Conservation (phyloP, 1,140 invertebrate genomes). For the Temnothorax nylanderi region DNA sequence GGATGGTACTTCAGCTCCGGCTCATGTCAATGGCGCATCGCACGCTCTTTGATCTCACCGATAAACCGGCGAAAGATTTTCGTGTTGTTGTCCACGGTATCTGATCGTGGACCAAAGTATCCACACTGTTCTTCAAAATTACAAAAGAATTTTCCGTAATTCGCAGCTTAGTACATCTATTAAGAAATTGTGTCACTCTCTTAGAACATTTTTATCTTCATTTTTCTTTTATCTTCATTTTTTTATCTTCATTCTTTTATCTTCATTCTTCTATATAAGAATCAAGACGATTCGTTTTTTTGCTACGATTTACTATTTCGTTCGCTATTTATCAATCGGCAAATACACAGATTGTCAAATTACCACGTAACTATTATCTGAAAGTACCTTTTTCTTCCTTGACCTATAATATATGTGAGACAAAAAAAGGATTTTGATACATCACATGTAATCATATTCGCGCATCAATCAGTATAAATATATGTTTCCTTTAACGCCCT, state of each 20-base stretch:
- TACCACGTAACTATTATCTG: neutral
- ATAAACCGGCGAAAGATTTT: slow-evolving; percentile 60
- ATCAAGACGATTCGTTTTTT: neutral
- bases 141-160: neutral
- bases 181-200: neutral
- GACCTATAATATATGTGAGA: neutral
- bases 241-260: too few species aligned
- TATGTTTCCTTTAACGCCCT: neutral
- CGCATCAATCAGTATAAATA: neutral
- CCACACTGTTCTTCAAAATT: neutral
- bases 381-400: neutral
- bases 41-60: slow-evolving; percentile 67
- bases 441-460: neutral
- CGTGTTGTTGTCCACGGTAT: neutral
- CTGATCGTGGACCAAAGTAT: slow-evolving; percentile 28
- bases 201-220: neutral
- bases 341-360: neutral
- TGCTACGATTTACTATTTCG: neutral
- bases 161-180: neutral
- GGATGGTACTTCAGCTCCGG: slow-evolving; percentile 57
- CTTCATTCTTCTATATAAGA: neutral
- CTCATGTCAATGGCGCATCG: slow-evolving; percentile 61
- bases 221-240: too few species aligned
- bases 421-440: neutral
- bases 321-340: neutral